Base-by-base conservation (phyloP, 1,140 invertebrate genomes). In the Atopsyche davidsoni region DNA sequence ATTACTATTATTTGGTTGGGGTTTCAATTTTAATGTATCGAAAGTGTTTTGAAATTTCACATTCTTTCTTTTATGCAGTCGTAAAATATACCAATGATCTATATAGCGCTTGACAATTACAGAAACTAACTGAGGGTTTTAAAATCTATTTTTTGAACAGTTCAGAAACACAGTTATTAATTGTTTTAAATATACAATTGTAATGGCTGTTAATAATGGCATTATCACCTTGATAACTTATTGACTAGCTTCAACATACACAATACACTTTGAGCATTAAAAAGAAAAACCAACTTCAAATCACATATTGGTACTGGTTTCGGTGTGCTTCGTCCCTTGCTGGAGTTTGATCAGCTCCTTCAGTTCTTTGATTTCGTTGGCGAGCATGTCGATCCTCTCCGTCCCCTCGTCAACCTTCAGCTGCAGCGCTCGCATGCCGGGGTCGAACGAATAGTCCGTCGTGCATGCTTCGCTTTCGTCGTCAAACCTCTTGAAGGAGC, bases 361-460 rank as follows among this genome's bases (percentile, higher is more conserved):
- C 55, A 83, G 68, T 62, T 81, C 80, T 59, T 70, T 74, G 34
- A 83, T 73, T 65, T 82, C 79, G 61, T 75, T 73, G 19, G 75
- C 77, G 48, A 82, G 61, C 47, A 71, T 68, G 43, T 79, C 78
- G 32, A 82, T 76, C 48, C 73, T 73, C 53, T 81, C 79, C 0
- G 72, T 71, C 52, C 76, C 80, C 51, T 80, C 78, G 35, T 82
- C 80, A 17, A 82, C 69, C 60, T 79, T 78, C 42, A 70, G 76
- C 35, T 80, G 79, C 23, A 82, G 46, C 41, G 73, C 72, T 14
- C 73, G 73, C 53, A 81, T 48, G 35, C 66, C 76, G 45, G 56
- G 64, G 51, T 32, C 62, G 41, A 69, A 61, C 44, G 76, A 75
- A 46, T 75, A 68, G 38, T 76, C 76, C 55, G 67, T 65, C 23